Conservation (phyloP, 2,797 vertebrate species). For the Jordanella pulchra region DNA sequence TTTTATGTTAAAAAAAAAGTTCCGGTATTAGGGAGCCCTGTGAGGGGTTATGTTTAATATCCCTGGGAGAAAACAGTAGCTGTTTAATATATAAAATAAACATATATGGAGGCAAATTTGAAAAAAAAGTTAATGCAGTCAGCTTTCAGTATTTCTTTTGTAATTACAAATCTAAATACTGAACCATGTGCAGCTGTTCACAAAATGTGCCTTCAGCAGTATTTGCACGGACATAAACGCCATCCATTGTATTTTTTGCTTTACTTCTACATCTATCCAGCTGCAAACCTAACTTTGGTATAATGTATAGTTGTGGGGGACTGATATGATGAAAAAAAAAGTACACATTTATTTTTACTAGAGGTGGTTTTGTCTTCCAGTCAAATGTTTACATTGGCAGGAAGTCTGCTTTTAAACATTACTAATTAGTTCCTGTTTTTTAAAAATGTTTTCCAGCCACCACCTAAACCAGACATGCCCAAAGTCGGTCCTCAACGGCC, state of each 20-base stretch:
- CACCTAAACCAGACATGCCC: no score
- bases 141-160: background rate
- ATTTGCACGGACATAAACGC: background rate
- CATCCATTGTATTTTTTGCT: background rate
- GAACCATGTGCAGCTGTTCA: no score
- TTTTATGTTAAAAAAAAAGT: no score
- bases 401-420: constrained; percentile 6
- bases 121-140: background rate
- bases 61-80: background rate
- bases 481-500: no score
- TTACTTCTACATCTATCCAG: background rate
- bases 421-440: background rate
- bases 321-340: background rate
- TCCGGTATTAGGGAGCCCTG: no score
- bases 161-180: background rate
- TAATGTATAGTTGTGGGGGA: background rate
- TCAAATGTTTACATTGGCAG: constrained; percentile 10
- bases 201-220: no score
- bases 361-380: background rate
- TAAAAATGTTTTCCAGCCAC: background rate
- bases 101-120: background rate
- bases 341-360: background rate
- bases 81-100: background rate
- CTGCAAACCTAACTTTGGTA: background rate
- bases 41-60: background rate